Base-by-base conservation (phyloP, 2,113 vertebrate genomes). In the Columbina picui region DNA sequence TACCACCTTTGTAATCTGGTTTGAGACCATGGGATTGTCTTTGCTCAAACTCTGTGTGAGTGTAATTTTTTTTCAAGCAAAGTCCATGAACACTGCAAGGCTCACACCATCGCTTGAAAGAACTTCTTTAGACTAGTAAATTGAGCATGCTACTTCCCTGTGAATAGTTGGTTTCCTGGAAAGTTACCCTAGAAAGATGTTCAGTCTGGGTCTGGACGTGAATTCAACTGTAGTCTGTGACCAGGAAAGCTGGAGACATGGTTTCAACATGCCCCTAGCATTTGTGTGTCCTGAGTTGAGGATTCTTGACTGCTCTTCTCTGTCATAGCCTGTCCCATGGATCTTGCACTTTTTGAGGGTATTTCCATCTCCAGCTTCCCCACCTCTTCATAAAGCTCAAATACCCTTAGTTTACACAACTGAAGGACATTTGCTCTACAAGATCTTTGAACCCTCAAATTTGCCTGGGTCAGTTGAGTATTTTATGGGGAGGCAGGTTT, bases 401-500 rank as follows among this genome's bases (percentile, higher is more conserved):
- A 27, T 32, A 43, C 15, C 25, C 13, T 14, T 70, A 39, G 7
- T 61, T 73, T 65, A 45, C 14, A 39, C 4, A 74, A 8, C 4
- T 81, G 64, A 91, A 77, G 12, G 17, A 10, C 13, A 34, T 77
- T 86, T 91, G 53, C 29, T 73, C 15, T 2, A 0, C 16, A 49
- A 61, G 3, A 16, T 69, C 30, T 41, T 74, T 74, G 64, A 77
- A 61, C 4, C 2, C 7, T 0, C 43, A 63, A 11, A 34, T 81
- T 77, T 2, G 3, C 6, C 36, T 57, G 3, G 36, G 23, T 61
- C 47, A 78, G 18, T 14, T 74, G 34, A 73, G 5, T 1, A 0
- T 77, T 87, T 74, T 47, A 32, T 20, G 14, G 15, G 6, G 20
- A 49, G 7, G 10, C 70, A 6, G 41, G n/a, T 32, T 80, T 87